phyloP scores from a whole-genome alignment of 2,888 invertebrate genomes.

The Abrostola tripartita region DNA sequence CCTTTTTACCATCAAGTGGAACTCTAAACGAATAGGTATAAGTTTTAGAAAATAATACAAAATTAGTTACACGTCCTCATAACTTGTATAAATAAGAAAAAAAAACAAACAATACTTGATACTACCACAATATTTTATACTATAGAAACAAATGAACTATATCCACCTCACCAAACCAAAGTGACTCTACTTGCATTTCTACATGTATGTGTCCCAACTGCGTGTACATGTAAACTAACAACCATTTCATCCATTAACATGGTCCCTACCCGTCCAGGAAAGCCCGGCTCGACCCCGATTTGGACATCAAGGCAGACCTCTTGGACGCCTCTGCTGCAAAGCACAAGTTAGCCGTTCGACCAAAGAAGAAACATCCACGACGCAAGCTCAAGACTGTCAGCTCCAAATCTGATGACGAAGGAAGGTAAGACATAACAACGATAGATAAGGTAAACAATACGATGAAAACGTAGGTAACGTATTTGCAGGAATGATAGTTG shows the following conservation, averaged over 20 bases:
- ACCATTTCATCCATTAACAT: constrained; percentile 60
- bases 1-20: constrained; percentile 31
- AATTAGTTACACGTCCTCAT: too few relatives aligned
- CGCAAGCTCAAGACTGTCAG: constrained; percentile 66
- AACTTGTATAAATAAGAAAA: too few relatives aligned
- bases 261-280: constrained; percentile 80
- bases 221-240: constrained; percentile 53
- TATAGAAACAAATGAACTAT: too few relatives aligned
- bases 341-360: constrained; percentile 92
- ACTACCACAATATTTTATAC: too few relatives aligned
- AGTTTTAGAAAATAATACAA: too few relatives aligned
- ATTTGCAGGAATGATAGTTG: too few relatives aligned
- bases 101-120: too few relatives aligned
- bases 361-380: constrained; percentile 90
- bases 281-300: constrained; percentile 86
- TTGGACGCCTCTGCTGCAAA: constrained; percentile 92
- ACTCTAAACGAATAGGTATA: too few relatives aligned
- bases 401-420: constrained; percentile 44
- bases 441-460: neutral
- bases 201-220: constrained; percentile 18
- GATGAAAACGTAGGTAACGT: neutral
- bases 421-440: constrained; percentile 61
- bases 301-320: constrained; percentile 89
- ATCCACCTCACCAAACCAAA: neutral
- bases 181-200: constrained; percentile 1